Base-by-base conservation (phyloP, 2,113 vertebrate genomes). In the Ibidorhyncha struthersii region DNA sequence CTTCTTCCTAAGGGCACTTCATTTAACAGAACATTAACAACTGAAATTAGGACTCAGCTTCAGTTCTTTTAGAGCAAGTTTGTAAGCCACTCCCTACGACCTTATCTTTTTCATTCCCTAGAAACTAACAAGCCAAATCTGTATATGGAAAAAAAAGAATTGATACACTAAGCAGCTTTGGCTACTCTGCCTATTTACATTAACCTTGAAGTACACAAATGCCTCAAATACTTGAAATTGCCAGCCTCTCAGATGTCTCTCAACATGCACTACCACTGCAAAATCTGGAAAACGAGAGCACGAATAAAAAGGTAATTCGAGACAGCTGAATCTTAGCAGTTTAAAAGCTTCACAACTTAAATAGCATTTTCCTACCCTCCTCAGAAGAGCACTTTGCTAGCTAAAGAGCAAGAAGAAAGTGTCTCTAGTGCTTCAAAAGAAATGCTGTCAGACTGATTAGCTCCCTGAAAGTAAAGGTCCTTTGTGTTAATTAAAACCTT, bases 401-500 rank as follows among this genome's bases (percentile, higher is more conserved):
- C 26, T 71, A 45, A 53, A 87, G 65, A 84, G 79, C 40, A 82
- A 59, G 49, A 89, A 66, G 36, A 29, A 90, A n/a, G 45, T 0
- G 4, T 63, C 66, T 82, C 56, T 36, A 67, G 41, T 14, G 50
- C 50, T 93, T 61, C 43, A 53, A 10, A 82, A 90, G 63, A 73
- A 95, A 90, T 9, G 41, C 47, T 25, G 38, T 56, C 81, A 76
- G 53, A 61, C 25, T 41, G 55, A 83, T 72, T 27, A 65, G 40
- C 0, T 81, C 53, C 62, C 81, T 38, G 26, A 29, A 89, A 66
- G 38, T 6, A 16, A 90, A 86, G 65, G 45, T 71, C 70, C 66
- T 53, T 1, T 6, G 53, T 83, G 49, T 32, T 38, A 76, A 73
- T 45, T 41, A 63, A 83, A 96, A 70, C 86, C 99, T 98, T 98